A percentile compares a stretch with the other conserved stretches of the same genome.
These are phyloP conservation scores for Eumerus sabulonum DNA, from an alignment of 2,888 invertebrate genomes.

Conservation along the genomic window DNA sequence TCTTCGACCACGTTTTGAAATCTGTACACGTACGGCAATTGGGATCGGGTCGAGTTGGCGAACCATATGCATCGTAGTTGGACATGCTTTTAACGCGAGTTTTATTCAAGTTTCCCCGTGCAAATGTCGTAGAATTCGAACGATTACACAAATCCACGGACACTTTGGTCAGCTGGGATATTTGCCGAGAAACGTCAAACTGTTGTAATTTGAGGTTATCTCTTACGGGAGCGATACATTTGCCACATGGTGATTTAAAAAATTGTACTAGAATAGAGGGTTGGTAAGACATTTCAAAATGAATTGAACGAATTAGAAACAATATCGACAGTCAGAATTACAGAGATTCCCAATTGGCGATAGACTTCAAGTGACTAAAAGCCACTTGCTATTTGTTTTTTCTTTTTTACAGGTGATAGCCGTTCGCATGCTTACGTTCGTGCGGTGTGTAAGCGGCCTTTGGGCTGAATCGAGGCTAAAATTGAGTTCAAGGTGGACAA, in stretches of 20 bases:
- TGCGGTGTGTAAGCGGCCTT: too few relatives aligned
- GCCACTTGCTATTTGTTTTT: too few relatives aligned
- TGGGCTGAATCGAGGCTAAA: too few relatives aligned
- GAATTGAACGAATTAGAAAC: too few relatives aligned
- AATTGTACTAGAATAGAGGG: neutral
- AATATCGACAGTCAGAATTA: too few relatives aligned
- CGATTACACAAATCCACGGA: slow-evolving; percentile 48
- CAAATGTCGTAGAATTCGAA: slow-evolving; percentile 1
- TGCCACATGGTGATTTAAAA: neutral
- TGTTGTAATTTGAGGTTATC: slow-evolving; percentile 38
- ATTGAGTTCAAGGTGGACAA: too few relatives aligned
- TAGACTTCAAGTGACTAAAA: too few relatives aligned
- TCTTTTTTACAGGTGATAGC: too few relatives aligned
- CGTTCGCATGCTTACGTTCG: too few relatives aligned
- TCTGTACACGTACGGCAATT: slow-evolving; percentile 85
- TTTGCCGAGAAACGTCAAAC: slow-evolving; percentile 40
- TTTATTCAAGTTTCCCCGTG: slow-evolving; percentile 15
- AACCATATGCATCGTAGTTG: slow-evolving; percentile 40
- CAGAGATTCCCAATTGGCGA: too few relatives aligned
- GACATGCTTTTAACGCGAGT: slow-evolving; percentile 22
- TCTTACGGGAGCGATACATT: slow-evolving; percentile 10
- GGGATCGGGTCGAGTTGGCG: slow-evolving; percentile 76
- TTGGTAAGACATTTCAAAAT: neutral
- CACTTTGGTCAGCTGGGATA: slow-evolving; percentile 29
- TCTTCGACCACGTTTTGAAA: slow-evolving; percentile 86